Conservation (phyloP, 2,888 invertebrate genomes). For the Orchestes rusci region DNA sequence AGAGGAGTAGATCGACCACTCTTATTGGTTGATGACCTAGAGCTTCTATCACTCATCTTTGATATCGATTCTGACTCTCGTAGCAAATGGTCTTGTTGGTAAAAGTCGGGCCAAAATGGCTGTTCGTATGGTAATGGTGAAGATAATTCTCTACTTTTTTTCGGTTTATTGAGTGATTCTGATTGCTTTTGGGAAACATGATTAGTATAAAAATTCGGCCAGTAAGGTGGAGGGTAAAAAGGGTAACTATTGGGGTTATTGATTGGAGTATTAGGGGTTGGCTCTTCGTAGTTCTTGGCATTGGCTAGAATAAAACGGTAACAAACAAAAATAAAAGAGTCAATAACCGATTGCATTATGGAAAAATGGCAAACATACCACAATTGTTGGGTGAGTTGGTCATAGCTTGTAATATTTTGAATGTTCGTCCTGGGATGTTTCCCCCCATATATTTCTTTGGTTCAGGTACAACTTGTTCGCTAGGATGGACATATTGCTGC, state of each 20-base stretch:
- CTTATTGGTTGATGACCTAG: slow-evolving; percentile 11
- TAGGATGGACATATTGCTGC: slow-evolving; percentile 50
- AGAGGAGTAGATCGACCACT: slow-evolving; percentile 26
- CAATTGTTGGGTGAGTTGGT: slow-evolving; percentile 38
- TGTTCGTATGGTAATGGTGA: slow-evolving; percentile 31
- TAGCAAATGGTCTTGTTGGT: slow-evolving; percentile 14
- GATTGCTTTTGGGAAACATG: slow-evolving; percentile 21
- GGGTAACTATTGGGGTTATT: slow-evolving; percentile 30
- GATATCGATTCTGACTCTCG: slow-evolving; percentile 13
- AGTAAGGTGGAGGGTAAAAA: slow-evolving; percentile 36
- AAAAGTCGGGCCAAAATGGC: slow-evolving; percentile 25
- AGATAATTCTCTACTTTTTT: slow-evolving; percentile 20
- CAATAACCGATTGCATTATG: too few relatives aligned
- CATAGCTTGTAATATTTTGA: slow-evolving; percentile 74
- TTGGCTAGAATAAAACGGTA: slow-evolving; percentile 41
- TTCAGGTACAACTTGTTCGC: slow-evolving; percentile 60
- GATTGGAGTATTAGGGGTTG: slow-evolving; percentile 33
- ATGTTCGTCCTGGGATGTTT: slow-evolving; percentile 73
- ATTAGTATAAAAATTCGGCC: slow-evolving; percentile 30
- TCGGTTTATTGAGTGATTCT: slow-evolving; percentile 5
- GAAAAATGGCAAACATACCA: slow-evolving; percentile 12
- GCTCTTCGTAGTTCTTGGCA: slow-evolving; percentile 38
- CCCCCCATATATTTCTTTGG: slow-evolving; percentile 69
- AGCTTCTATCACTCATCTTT: slow-evolving; percentile 23
- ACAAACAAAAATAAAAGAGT: too few relatives aligned